These are phyloP conservation scores for Colaptes auratus DNA, from an alignment of 2,113 vertebrate genomes.

Conservation along the genomic window DNA sequence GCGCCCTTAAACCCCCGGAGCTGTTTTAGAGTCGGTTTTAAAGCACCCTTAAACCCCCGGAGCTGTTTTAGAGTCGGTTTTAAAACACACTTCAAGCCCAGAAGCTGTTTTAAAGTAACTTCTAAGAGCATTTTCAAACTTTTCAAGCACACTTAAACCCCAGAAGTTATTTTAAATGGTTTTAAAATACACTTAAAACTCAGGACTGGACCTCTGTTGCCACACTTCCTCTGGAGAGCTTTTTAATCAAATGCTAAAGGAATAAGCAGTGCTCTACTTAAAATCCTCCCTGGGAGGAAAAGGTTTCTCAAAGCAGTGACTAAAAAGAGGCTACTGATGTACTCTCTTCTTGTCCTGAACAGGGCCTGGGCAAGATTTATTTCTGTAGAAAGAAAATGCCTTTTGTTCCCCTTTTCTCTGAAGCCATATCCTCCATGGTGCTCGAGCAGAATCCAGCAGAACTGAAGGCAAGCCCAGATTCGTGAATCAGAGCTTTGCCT, in stretches of 20 bases:
- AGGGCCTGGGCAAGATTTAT: background rate
- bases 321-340: background rate
- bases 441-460: background rate
- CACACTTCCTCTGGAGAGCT: background rate
- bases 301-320: constrained; percentile 18
- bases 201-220: background rate
- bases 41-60: too few relatives aligned
- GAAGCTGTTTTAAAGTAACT: too few relatives aligned
- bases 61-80: too few relatives aligned
- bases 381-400: constrained; percentile 41
- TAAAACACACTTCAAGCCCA: too few relatives aligned
- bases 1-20: too few relatives aligned
- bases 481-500: constrained; percentile 23
- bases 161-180: background rate
- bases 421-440: background rate
- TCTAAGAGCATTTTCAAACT: too few relatives aligned
- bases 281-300: background rate
- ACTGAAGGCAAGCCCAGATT: constrained; percentile 4
- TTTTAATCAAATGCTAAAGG: background rate
- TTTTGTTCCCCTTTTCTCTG: constrained; percentile 49
- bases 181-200: background rate
- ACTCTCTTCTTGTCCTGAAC: background rate
- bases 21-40: too few relatives aligned
- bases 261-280: background rate
- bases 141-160: background rate